A percentile compares a stretch with the other conserved stretches of the same genome.
Evolutionary conservation across 2,888 invertebrate species (phyloP).

Genomic region (Digitonthophagus gazella): DNA sequence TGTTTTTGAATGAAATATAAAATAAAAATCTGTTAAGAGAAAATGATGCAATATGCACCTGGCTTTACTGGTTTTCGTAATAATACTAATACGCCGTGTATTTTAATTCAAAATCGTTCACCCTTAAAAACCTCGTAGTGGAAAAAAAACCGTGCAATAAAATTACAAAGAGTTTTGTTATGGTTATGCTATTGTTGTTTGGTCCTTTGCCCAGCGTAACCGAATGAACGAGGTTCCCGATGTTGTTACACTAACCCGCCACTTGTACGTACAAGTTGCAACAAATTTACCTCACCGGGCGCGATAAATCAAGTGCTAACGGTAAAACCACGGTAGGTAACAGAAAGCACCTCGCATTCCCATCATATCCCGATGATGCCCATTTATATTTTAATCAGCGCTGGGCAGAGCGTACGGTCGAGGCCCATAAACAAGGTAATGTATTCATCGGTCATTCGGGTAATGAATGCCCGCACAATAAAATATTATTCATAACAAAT

Average conservation of each 20-base stretch:
- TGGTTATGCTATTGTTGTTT: background rate
- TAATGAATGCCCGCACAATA: background rate
- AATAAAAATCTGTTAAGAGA: no score
- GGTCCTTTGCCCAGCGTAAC: background rate
- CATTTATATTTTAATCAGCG: background rate
- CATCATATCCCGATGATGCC: background rate
- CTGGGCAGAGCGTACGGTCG: background rate
- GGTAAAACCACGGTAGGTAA: background rate
- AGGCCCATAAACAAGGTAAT: background rate
- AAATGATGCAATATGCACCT: no score
- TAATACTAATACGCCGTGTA: background rate
- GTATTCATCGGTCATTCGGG: background rate
- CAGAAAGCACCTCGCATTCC: background rate
- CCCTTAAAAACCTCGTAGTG: background rate
- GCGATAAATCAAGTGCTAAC: background rate
- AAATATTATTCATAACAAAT: slow-evolving; percentile 30
- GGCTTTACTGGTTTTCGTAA: background rate
- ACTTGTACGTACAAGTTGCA: background rate
- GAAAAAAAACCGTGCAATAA: background rate
- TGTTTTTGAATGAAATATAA: no score
- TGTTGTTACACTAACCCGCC: background rate
- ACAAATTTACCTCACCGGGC: background rate
- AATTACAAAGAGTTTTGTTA: background rate
- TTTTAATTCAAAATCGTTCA: background rate
- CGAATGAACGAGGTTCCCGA: background rate